Evolutionary conservation across 2,113 vertebrate genomes (phyloP).

Genomic region (Rhombomys opimus): DNA sequence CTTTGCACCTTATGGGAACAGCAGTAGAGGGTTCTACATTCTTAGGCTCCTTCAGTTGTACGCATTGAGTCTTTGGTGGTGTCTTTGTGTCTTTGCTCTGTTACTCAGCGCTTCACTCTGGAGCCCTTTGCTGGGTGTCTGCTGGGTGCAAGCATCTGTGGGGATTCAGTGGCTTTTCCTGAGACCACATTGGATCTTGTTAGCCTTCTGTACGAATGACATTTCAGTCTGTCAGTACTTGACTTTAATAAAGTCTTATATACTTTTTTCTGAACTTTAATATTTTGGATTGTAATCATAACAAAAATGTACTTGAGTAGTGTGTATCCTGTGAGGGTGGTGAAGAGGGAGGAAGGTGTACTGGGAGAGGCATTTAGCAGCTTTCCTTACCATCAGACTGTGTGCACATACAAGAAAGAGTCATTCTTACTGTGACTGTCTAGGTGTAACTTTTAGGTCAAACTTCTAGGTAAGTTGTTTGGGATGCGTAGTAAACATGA

Average conservation of each 20-base stretch:
- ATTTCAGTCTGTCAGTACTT: not conserved
- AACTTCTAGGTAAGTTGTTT: not conserved
- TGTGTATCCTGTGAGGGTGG: not conserved
- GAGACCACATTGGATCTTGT: slow-evolving; percentile 17
- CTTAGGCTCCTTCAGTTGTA: not conserved
- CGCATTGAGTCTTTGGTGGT: not conserved
- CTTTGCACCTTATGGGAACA: not conserved
- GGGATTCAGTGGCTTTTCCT: not conserved
- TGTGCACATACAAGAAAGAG: not conserved
- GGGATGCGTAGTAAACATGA: slow-evolving; percentile 5
- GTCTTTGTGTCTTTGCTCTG: not conserved
- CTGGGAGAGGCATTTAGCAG: not conserved
- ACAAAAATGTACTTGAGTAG: not conserved
- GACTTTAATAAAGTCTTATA: slow-evolving; percentile 8
- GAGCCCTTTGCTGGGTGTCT: not conserved
- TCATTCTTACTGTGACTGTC: not conserved
- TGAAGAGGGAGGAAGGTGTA: not conserved
- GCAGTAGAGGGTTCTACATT: not conserved
- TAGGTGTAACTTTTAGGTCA: slow-evolving; percentile 34
- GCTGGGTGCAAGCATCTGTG: not conserved
- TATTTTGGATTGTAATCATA: slow-evolving; percentile 44
- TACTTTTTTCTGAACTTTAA: slow-evolving; percentile 44
- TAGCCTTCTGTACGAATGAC: slow-evolving; percentile 2
- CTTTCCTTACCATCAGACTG: not conserved
- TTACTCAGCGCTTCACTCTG: not conserved